phyloP scores from a whole-genome alignment of 2,113 vertebrate species.

The Lophotis ruficrista region DNA sequence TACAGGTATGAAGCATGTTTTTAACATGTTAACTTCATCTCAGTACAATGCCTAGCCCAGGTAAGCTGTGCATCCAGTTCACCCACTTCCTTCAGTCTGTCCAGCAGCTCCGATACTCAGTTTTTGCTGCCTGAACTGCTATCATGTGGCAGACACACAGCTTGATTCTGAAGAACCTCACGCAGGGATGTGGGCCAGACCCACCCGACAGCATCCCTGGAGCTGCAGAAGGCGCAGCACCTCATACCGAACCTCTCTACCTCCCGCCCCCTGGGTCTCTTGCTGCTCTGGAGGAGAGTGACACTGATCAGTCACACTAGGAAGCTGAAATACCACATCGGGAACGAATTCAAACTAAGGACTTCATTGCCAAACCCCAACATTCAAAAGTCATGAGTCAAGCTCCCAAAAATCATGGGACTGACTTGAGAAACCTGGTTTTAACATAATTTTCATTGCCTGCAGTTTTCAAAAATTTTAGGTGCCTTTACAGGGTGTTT shows the following conservation, averaged over 20 bases:
- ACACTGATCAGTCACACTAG: not conserved
- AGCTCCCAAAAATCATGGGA: slow-evolving; percentile 15
- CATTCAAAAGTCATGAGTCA: slow-evolving; percentile 49
- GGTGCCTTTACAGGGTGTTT: not conserved
- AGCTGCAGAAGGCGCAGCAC: accelerated
- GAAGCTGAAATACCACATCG: not conserved
- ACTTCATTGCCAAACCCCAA: slow-evolving; percentile 17
- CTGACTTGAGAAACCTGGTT: not conserved
- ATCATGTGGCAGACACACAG: not conserved
- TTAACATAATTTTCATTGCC: not conserved
- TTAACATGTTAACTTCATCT: not conserved
- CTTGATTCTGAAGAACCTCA: not conserved
- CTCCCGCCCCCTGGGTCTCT: not conserved
- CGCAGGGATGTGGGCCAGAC: not conserved
- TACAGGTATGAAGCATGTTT: not conserved
- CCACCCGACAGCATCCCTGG: not conserved
- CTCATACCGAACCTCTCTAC: not conserved
- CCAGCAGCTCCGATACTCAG: not conserved
- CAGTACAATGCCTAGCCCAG: not conserved
- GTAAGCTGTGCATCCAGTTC: not conserved
- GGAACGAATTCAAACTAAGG: slow-evolving; percentile 19
- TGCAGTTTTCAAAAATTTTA: not conserved
- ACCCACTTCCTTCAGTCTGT: not conserved
- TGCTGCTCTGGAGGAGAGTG: not conserved
- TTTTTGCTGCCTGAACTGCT: not conserved